Evolutionary conservation across 2,113 vertebrate species (phyloP), one percentile per base, ranked within the genome.

Genomic region (Oncorhynchus keta): DNA sequence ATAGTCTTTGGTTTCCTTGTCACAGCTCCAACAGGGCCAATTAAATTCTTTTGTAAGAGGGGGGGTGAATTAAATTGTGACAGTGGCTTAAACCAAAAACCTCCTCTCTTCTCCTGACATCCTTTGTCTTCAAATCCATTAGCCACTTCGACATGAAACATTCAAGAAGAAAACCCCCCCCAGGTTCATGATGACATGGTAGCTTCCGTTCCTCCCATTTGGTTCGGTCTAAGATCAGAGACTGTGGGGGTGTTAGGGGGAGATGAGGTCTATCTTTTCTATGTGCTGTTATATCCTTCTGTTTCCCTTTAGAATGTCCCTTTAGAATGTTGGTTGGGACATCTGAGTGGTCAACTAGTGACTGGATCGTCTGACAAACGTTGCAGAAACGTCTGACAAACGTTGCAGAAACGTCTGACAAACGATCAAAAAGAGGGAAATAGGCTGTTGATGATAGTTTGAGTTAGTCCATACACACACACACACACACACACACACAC

Each of bases 291-390:
- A 45, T 45, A 3, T 45, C 39, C 39, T 12, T 45, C 39, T 45
- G 39, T 45, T 45, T 45, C 39, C 39, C 24, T 18, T 26, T 26
- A 64, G 9, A 64, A 24, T 5, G 8, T 28, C 14, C n/a, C n/a
- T n/a, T n/a, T n/a, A n/a, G n/a, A n/a, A n/a, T 67, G 22, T 28
- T 16, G 14, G 65, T 64, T 11, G 22, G 22, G 2, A 64, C 62
- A 64, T 89, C 88, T 91, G 86, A 70, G 61, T 24, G 26, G 76
- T 70, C 59, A 24, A 82, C 76, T 18, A 18, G 13, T 4, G 51
- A 55, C 51, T 55, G 39, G 9, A 45, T 12, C 39, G 9, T 45
- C 39, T 55, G 51, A 18, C 57, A 16, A 57, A 72, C 6, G 59
- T 22, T 57, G 16, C 45, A 45, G 73, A 75, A 39, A 68, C 5